Conservation (phyloP, 2,888 invertebrate species). For the Drosophila mercatorum region DNA sequence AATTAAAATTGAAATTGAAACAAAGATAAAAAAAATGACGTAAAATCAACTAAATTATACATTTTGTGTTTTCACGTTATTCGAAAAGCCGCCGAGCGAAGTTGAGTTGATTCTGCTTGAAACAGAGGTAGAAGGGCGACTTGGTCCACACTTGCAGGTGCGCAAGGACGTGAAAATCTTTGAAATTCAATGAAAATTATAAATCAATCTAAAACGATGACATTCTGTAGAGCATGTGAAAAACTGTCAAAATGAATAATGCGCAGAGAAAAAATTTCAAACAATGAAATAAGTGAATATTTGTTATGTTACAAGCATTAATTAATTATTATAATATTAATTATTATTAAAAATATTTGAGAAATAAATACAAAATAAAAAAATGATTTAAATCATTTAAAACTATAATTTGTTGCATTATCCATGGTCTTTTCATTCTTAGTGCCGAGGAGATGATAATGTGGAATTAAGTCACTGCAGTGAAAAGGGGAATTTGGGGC, state of each 20-base stretch:
- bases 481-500: too few relatives aligned
- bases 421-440: not conserved
- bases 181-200: conserved; percentile 21
- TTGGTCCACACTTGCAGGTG: conserved; percentile 24
- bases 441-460: too few relatives aligned
- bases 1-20: conserved; percentile 18
- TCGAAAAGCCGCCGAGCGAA: conserved; percentile 42
- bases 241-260: conserved; percentile 51
- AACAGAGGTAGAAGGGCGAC: conserved; percentile 13
- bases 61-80: conserved; percentile 66
- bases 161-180: conserved; percentile 30
- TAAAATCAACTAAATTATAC: conserved; percentile 39
- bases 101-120: conserved; percentile 28
- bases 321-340: conserved; percentile 82
- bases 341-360: conserved; percentile 82
- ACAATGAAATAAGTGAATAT: conserved; percentile 69
- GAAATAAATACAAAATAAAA: conserved; percentile 75
- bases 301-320: conserved; percentile 83
- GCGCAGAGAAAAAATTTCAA: conserved; percentile 59
- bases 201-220: conserved; percentile 20
- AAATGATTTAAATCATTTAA: conserved; percentile 77
- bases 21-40: conserved; percentile 30
- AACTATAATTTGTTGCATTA: conserved; percentile 38
- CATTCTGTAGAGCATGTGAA: conserved; percentile 50
- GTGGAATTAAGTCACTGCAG: too few relatives aligned